Evolutionary conservation across 2,113 vertebrate species (phyloP).

Genomic region (Gavialis gangeticus): DNA sequence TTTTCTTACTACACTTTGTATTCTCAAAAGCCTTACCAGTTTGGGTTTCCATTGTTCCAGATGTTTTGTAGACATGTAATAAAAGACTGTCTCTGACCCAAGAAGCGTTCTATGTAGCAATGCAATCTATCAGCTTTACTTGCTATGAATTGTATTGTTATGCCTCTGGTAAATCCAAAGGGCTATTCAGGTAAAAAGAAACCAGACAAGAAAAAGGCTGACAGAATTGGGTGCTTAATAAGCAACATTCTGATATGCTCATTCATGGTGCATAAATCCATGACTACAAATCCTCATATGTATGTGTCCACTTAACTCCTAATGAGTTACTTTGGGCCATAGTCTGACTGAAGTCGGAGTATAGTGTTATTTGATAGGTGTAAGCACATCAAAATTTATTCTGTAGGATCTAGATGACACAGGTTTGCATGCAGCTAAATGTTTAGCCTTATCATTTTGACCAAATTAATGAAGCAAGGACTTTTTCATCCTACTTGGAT

Average conservation of each 20-base stretch:
- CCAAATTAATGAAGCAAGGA: not conserved
- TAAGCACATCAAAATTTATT: not conserved
- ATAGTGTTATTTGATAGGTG: not conserved
- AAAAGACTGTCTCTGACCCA: not conserved
- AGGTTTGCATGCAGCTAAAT: fast-evolving
- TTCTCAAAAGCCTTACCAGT: no score
- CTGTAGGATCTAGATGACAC: not conserved
- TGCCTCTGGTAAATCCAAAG: not conserved
- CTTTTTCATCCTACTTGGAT: not conserved
- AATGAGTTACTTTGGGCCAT: not conserved
- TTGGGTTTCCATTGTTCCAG: not conserved
- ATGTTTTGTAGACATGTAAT: not conserved
- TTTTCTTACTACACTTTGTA: no score
- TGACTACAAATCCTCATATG: not conserved
- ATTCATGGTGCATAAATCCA: not conserved
- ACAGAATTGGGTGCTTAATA: not conserved
- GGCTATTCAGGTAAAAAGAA: not conserved
- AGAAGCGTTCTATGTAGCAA: not conserved
- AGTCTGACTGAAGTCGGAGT: not conserved
- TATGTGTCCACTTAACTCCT: no score
- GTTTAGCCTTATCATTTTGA: not conserved
- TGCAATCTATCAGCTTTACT: fast-evolving
- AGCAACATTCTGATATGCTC: not conserved
- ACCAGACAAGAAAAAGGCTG: not conserved
- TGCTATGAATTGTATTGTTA: not conserved